These are phyloP conservation scores for Merodon equestris DNA, from an alignment of 2,888 invertebrate genomes.

Conservation along the genomic window DNA sequence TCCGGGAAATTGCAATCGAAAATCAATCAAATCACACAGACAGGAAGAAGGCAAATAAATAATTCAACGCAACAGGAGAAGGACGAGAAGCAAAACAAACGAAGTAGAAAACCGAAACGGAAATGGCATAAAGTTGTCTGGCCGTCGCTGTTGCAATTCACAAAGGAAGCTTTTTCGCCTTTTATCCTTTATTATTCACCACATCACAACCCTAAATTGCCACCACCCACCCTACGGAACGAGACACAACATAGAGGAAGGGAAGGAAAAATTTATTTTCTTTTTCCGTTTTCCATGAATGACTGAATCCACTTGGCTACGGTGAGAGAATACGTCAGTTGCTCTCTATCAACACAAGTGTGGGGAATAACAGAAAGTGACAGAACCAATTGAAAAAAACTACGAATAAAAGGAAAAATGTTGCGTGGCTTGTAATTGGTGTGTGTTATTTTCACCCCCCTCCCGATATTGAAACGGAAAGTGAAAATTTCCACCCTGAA, in stretches of 20 bases:
- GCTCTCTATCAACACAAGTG: conserved; percentile 53
- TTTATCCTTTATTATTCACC: conserved; percentile 24
- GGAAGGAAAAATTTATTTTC: background rate
- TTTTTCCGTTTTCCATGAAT: conserved; percentile 1
- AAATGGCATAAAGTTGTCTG: conserved; percentile 52
- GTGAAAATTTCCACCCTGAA: conserved; percentile 76
- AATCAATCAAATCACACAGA: background rate
- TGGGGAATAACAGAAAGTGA: conserved; percentile 25
- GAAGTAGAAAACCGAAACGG: conserved; percentile 17
- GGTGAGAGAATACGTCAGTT: conserved; percentile 27
- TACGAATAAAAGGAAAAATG: conserved; percentile 29
- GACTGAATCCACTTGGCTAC: background rate
- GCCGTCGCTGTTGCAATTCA: conserved; percentile 55
- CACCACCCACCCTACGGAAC: conserved; percentile 22
- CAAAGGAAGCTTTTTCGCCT: conserved; percentile 45
- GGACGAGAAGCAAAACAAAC: conserved; percentile 12
- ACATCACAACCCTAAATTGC: conserved; percentile 31
- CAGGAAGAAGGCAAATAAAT: conserved; percentile 20
- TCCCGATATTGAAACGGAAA: conserved; percentile 75
- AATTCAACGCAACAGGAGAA: conserved; percentile 58
- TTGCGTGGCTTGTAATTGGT: conserved; percentile 45
- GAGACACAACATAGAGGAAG: background rate
- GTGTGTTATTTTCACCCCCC: conserved; percentile 2
- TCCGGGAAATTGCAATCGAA: conserved; percentile 43
- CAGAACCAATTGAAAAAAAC: too few relatives aligned